phyloP scores from a whole-genome alignment of 2,888 invertebrate species.

The Muscina levida region DNA sequence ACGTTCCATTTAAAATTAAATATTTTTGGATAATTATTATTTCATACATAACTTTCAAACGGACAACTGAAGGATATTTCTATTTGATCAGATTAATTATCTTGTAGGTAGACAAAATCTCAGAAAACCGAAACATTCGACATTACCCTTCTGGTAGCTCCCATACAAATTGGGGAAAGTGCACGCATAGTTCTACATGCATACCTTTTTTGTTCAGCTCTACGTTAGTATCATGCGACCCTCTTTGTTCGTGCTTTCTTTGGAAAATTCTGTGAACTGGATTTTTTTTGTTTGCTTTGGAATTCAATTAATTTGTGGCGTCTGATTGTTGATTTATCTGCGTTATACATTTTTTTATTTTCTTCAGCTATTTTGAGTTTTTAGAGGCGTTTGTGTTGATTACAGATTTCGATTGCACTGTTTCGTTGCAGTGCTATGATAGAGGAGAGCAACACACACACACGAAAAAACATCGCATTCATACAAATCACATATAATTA shows the following conservation, averaged over 20 bases:
- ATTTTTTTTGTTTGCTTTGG: constrained; percentile 28
- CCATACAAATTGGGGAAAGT: no score
- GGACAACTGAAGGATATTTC: no score
- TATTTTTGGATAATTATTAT: no score
- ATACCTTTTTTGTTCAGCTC: no score
- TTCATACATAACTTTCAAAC: no score
- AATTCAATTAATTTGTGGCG: constrained; percentile 37
- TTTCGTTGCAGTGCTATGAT: not conserved
- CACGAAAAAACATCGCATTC: not conserved
- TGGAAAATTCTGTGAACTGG: constrained; percentile 34
- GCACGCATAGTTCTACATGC: no score
- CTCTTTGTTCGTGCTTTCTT: not conserved
- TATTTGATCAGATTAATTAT: no score
- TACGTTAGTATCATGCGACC: no score
- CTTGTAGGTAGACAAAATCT: no score
- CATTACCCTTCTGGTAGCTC: no score
- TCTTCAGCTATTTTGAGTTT: constrained; percentile 1
- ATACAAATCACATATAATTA: constrained; percentile 38
- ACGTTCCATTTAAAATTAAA: no score
- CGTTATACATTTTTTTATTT: not conserved
- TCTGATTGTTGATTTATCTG: not conserved
- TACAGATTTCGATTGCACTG: not conserved
- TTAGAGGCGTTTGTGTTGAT: constrained; percentile 43
- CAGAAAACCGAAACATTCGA: no score
- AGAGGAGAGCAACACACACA: constrained; percentile 7